Conservation (phyloP, 2,888 invertebrate genomes). For the Thecocarcelia acutangulata region DNA sequence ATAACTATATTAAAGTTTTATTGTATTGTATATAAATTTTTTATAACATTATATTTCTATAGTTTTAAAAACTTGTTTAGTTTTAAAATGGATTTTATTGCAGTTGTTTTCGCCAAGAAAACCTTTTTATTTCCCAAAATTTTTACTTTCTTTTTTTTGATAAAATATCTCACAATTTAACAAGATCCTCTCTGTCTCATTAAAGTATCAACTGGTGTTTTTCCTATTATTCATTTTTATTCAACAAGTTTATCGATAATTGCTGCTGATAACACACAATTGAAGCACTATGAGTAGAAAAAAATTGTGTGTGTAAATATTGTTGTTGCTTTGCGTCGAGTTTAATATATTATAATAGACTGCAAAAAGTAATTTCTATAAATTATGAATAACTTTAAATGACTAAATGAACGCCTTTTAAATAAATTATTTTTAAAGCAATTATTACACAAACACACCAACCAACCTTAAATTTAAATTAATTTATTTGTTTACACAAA, state of each 20-base stretch:
- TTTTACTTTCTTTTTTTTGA: too few relatives aligned
- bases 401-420: constrained; percentile 55
- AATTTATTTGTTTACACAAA: constrained; percentile 28
- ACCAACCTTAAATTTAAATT: constrained; percentile 16
- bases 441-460: constrained; percentile 2
- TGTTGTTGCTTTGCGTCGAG: neutral
- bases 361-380: constrained; percentile 53
- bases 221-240: neutral
- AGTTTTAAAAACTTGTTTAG: too few relatives aligned
- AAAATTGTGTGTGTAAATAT: neutral
- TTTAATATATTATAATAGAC: constrained; percentile 44
- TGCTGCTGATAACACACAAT: constrained; percentile 51
- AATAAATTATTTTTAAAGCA: constrained; percentile 36
- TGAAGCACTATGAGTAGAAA: constrained; percentile 9
- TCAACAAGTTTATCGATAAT: constrained; percentile 41
- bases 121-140: too few relatives aligned
- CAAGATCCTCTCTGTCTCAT: neutral
- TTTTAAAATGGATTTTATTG: too few relatives aligned
- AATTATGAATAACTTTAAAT: constrained; percentile 63
- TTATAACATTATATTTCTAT: too few relatives aligned
- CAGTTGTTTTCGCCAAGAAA: too few relatives aligned
- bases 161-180: neutral
- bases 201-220: constrained; percentile 7
- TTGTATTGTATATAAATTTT: neutral
- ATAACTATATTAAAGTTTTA: neutral